These are phyloP conservation scores for Hydractinia echinata DNA, from an alignment of 30 jellyfish, hydroid and myxozoan genomes.

Conservation along the genomic window DNA sequence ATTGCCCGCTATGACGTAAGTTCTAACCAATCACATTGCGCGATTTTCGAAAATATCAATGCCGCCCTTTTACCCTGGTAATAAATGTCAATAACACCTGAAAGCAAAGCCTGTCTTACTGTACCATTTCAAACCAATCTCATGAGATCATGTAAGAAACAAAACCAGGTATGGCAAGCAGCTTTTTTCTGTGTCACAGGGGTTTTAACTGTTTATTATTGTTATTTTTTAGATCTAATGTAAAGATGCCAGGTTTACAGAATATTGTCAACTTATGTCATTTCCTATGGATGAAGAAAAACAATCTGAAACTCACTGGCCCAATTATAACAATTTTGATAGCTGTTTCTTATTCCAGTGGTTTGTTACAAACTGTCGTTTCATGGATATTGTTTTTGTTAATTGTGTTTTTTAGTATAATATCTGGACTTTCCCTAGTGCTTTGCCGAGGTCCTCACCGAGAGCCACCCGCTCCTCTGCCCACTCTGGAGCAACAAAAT, in stretches of 20 bases:
- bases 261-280: no score
- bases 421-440: slow-evolving; percentile 83
- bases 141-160: no score
- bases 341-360: slow-evolving; percentile 50
- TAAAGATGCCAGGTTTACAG: neutral
- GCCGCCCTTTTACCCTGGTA: no score
- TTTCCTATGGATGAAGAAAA: neutral
- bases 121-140: no score
- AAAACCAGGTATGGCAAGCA: no score
- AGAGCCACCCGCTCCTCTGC: slow-evolving; percentile 87
- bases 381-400: slow-evolving; percentile 53
- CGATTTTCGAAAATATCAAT: no score
- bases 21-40: no score
- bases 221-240: neutral
- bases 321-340: neutral
- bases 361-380: slow-evolving; percentile 46
- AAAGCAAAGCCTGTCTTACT: no score
- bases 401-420: slow-evolving; percentile 53
- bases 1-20: no score
- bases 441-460: slow-evolving; percentile 84
- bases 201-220: no score
- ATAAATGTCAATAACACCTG: no score
- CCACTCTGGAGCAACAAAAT: slow-evolving; percentile 58
- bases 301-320: neutral
- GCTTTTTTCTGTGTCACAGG: no score